Evolutionary conservation across 1,140 invertebrate species (phyloP), one percentile per base, ranked within the genome.

Genomic region (Aphelenchoides besseyi): DNA sequence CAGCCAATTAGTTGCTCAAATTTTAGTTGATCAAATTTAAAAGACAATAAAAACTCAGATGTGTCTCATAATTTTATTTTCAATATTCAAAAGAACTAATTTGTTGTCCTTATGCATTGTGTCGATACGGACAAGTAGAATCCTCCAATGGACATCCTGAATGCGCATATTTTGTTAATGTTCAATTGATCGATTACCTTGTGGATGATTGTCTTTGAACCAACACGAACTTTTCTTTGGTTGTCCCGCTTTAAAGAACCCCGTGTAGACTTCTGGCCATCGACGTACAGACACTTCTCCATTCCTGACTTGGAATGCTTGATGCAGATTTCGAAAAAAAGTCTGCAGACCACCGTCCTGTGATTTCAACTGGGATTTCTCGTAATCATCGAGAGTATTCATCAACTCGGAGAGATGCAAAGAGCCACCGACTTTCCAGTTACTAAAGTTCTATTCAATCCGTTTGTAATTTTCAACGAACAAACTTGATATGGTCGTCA

Each of bases 331-430:
- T 9, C 59, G 48, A 0, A 75, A n/a, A 37, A 75, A 76, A 12
- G 74, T 75, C 54, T 75, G 66, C 12, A 75, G 30, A 30, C 74
- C 74, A 18, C 67, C 67, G 57, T 66, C 28, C 59, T 75, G 74
- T 12, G 55, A 28, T 26, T 67, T 71, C 16, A 75, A 18, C 64
- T 63, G 54, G 12, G 70, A 32, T 48, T 72, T 63, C 12, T 74
- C 73, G 16, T 48, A 26, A 2, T 68, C 23, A 12, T 54, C 52
- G 2, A 74, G 55, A 23, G 75, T 18, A 29, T 55, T n/a, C 9
- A 32, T 61, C 9, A 74, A 54, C 35, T 74, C 28, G 23, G 33
- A n/a, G 28, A 74, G 9, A 8, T 57, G 41, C 9, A 74, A 26
- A 1, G 23, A 28, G 16, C 55, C 57, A 8, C 72, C 72, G 35